Evolutionary conservation across 2,113 vertebrate species (phyloP), one percentile per base, ranked within the genome.

Genomic region (Scophthalmus maximus): DNA sequence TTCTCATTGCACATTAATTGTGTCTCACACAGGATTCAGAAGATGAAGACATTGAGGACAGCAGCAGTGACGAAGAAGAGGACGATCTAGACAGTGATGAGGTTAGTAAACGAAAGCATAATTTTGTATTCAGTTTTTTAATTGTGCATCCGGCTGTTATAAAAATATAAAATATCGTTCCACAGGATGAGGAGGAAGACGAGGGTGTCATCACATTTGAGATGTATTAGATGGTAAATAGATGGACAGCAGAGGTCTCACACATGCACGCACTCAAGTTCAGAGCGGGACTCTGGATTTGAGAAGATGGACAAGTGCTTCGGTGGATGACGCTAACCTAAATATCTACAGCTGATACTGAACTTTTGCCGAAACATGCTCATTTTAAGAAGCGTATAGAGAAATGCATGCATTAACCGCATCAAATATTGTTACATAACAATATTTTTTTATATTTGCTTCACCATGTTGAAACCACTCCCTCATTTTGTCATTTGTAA

Each of bases 1-100:
- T 49, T 26, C 60, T 53, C 26, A 25, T 7, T 20, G 17, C 2
- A 12, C 6, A 3, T 49, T 20, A 26, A 6, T 44, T 23, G 0
- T 44, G 5, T 59, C 20, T 32, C 27, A 23, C 30, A 14, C 78
- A 92, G 91, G 91, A 91, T 76, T 90, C 90, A 4, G 91, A 91
- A 51, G 91, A 92, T 25, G 87, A 91, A 67, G 38, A 58, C 9
- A 38, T 81, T 0, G 71, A 47, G 1, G 3, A 36, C 55, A 76
- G 63, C 68, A 84, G 70, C 82, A 78, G 68, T 44, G 79, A 86
- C 3, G 71, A 83, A n/a, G 77, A 78, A 8, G 18, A 27, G 2
- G 7, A 7, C 1, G 8, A 27, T 47, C 8, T 18, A 7, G 6
- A 29, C 12, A 22, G 0, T 5, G 4, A 50, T 15, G 61, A 84